These are phyloP conservation scores for Lordiphosa collinella DNA, from an alignment of 1,140 invertebrate species.

Conservation along the genomic window DNA sequence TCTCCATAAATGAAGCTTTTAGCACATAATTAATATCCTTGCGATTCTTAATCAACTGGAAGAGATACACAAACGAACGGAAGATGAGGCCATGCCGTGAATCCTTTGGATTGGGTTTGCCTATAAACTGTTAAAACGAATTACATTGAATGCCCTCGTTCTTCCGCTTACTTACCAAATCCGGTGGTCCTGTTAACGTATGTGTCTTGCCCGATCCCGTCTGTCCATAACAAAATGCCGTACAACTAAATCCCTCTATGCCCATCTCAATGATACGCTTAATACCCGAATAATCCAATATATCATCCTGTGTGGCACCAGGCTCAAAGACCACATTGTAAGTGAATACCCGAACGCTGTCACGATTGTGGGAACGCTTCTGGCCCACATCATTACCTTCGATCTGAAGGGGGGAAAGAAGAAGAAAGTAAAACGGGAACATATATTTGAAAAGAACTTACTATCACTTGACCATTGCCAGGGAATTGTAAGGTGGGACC, in stretches of 20 bases:
- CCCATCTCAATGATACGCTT: slow-evolving; percentile 94
- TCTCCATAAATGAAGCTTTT: slow-evolving; percentile 96
- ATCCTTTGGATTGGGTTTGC: slow-evolving; percentile 70
- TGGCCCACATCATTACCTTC: slow-evolving; percentile 79
- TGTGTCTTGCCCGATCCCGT: slow-evolving; percentile 98
- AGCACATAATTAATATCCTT: slow-evolving; percentile 91
- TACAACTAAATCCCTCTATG: slow-evolving; percentile 95
- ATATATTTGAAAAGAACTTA: slow-evolving; percentile 77
- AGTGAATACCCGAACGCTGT: slow-evolving; percentile 89
- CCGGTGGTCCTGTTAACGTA: slow-evolving; percentile 94
- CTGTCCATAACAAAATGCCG: slow-evolving; percentile 97
- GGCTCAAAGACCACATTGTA: slow-evolving; percentile 95
- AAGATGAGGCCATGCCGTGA: slow-evolving; percentile 92
- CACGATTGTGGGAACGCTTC: slow-evolving; percentile 69
- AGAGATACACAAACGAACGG: slow-evolving; percentile 94
- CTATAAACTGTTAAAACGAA: slow-evolving; percentile 45
- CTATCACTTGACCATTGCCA: slow-evolving; percentile 87
- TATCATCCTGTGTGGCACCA: slow-evolving; percentile 89
- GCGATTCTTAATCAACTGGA: slow-evolving; percentile 88
- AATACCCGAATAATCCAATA: slow-evolving; percentile 90
- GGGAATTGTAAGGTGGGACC: slow-evolving; percentile 86
- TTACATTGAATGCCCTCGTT: slow-evolving; percentile 2
- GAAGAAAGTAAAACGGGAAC: no score
- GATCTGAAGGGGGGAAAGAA: slow-evolving; percentile 54
- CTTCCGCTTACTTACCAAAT: slow-evolving; percentile 83